These are phyloP conservation scores for Zapus hudsonius DNA, from an alignment of 2,113 vertebrate species.

Conservation along the genomic window DNA sequence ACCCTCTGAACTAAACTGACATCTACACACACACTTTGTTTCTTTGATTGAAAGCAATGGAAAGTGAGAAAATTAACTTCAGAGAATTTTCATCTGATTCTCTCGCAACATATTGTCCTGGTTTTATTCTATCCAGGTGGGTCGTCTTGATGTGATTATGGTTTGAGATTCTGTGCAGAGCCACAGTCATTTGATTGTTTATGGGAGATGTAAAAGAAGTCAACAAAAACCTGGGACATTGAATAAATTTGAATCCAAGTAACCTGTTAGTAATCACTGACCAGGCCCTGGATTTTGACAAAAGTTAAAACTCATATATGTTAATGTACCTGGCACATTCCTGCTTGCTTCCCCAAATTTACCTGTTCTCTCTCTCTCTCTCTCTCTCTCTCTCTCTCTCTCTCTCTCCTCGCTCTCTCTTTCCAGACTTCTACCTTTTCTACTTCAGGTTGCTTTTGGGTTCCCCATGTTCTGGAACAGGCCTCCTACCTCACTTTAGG, in stretches of 20 bases:
- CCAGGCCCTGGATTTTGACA: background rate
- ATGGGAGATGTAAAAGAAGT: background rate
- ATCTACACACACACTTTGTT: background rate
- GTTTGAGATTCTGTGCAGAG: conserved; percentile 1
- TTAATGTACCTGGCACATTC: background rate
- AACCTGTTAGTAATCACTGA: background rate
- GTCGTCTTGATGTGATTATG: background rate
- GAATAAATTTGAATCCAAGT: background rate
- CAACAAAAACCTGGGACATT: background rate
- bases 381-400: too few relatives aligned
- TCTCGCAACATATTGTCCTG: background rate
- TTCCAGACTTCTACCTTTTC: background rate
- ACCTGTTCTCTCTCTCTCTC: background rate
- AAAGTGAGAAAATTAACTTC: conserved; percentile 21
- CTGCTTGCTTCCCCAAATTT: background rate
- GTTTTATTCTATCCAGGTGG: background rate
- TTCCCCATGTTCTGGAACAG: background rate
- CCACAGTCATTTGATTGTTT: conserved; percentile 6
- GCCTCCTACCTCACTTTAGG: background rate
- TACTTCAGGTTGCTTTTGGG: background rate
- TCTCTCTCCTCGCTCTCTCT: too few relatives aligned
- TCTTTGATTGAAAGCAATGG: conserved; percentile 33
- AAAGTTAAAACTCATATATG: background rate
- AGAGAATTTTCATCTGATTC: conserved; percentile 18
- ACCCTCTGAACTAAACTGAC: background rate